Evolutionary conservation across 1,140 invertebrate genomes (phyloP).

Genomic region (Eueides isabella): DNA sequence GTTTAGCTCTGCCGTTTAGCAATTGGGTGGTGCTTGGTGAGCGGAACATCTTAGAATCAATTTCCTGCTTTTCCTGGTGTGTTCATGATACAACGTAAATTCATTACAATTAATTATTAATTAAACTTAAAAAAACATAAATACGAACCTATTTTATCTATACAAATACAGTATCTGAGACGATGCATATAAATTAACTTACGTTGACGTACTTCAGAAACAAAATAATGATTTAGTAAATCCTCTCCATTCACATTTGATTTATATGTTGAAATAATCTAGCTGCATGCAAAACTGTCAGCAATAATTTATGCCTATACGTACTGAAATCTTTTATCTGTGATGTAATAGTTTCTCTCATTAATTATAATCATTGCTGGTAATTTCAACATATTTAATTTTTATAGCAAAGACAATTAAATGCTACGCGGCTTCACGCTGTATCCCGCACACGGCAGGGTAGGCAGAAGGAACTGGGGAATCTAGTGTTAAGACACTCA

Average conservation of each 20-base stretch:
- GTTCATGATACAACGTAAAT: too few species aligned
- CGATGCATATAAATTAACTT: neutral
- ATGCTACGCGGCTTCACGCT: too few species aligned
- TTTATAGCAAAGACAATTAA: too few species aligned
- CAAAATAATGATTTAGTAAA: conserved; percentile 11
- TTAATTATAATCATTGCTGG: neutral
- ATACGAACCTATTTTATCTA: neutral
- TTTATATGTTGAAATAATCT: conserved; percentile 6
- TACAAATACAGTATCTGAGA: neutral
- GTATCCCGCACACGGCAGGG: too few species aligned
- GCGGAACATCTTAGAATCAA: too few species aligned
- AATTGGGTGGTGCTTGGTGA: too few species aligned
- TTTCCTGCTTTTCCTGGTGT: too few species aligned
- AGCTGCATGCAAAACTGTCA: conserved; percentile 9
- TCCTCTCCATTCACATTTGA: conserved; percentile 9
- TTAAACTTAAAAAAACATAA: neutral
- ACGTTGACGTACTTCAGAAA: neutral
- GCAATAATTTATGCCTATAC: conserved; percentile 6
- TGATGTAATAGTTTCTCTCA: neutral
- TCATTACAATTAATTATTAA: too few species aligned
- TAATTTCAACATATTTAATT: too few species aligned
- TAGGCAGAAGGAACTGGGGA: too few species aligned
- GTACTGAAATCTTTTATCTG: neutral
- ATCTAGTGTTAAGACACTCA: too few species aligned
- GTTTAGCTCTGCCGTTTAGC: too few species aligned